phyloP scores from a whole-genome alignment of 2,797 vertebrate species.

The Neosilurus mollespiculum region DNA sequence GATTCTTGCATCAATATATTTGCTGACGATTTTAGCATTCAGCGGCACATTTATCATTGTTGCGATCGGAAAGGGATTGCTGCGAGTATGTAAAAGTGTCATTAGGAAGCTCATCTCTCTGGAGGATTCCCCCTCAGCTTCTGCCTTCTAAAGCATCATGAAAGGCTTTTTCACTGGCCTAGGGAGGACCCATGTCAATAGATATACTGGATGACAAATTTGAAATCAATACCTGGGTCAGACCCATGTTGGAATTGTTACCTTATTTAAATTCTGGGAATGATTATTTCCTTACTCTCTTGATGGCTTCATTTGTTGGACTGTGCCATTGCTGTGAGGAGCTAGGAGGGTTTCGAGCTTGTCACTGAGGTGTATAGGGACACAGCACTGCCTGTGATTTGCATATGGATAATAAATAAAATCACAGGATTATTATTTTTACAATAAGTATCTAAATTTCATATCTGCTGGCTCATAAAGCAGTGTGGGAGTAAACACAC shows the following conservation, averaged over 20 bases:
- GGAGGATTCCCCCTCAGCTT: constrained; percentile 46
- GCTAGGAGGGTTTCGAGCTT: not conserved
- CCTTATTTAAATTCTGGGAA: constrained; percentile 63
- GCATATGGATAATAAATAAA: not conserved
- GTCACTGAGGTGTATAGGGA: not conserved
- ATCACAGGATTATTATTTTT: not conserved
- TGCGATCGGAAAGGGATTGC: constrained; percentile 54
- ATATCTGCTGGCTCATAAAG: not conserved
- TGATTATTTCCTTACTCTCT: constrained; percentile 59
- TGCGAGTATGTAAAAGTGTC: constrained; percentile 61
- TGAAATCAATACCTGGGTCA: constrained; percentile 63
- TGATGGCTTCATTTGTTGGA: constrained; percentile 49
- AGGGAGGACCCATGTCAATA: constrained; percentile 61
- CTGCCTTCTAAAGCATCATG: constrained; percentile 51
- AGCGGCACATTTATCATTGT: constrained; percentile 56
- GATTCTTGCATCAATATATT: constrained; percentile 48
- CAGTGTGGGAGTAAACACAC: too few relatives aligned
- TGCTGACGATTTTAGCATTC: constrained; percentile 57
- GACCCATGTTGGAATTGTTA: constrained; percentile 52
- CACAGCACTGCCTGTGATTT: not conserved
- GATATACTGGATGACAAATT: constrained; percentile 66
- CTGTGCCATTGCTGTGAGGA: constrained; percentile 6
- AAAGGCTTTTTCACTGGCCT: constrained; percentile 52
- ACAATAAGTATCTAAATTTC: not conserved
- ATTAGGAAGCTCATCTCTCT: constrained; percentile 54